Conservation (phyloP, 2,888 invertebrate species). For the Acronicta leporina region DNA sequence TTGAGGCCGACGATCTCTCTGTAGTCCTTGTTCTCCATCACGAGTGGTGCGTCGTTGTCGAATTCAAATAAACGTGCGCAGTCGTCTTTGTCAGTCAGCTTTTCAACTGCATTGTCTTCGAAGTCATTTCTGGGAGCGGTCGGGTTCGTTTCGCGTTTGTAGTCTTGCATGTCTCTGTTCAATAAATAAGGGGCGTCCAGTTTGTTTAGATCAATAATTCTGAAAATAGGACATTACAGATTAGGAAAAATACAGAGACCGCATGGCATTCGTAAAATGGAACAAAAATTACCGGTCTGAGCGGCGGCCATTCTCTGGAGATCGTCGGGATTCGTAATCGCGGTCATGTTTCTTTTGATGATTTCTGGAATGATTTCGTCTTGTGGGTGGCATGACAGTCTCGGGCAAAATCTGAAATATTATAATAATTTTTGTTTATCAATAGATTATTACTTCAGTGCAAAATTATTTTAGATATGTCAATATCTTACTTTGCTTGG, state of each 20-base stretch:
- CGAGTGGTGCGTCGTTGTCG: conserved; percentile 88
- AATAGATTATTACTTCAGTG: background rate
- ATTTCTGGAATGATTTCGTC: conserved; percentile 82
- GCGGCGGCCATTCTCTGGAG: conserved; percentile 83
- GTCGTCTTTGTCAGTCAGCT: conserved; percentile 82
- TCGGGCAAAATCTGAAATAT: conserved; percentile 81
- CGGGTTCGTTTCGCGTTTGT: conserved; percentile 75
- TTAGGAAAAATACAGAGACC: background rate
- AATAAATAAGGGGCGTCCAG: conserved; percentile 81
- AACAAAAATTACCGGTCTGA: conserved; percentile 74
- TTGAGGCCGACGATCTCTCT: conserved; percentile 84
- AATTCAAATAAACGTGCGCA: conserved; percentile 89
- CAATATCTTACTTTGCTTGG: conserved; percentile 80
- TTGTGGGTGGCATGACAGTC: conserved; percentile 85
- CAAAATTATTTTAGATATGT: background rate
- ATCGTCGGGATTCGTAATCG: conserved; percentile 79
- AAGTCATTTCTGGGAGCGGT: conserved; percentile 68
- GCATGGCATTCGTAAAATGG: background rate
- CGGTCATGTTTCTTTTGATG: conserved; percentile 85
- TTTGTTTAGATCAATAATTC: conserved; percentile 87
- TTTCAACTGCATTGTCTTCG: conserved; percentile 82
- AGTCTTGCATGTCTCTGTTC: conserved; percentile 78
- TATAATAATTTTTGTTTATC: background rate
- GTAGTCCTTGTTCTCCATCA: conserved; percentile 86
- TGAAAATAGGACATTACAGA: conserved; percentile 58